Conservation (phyloP, 2,797 vertebrate species). For the Atherinosoma microstoma region DNA sequence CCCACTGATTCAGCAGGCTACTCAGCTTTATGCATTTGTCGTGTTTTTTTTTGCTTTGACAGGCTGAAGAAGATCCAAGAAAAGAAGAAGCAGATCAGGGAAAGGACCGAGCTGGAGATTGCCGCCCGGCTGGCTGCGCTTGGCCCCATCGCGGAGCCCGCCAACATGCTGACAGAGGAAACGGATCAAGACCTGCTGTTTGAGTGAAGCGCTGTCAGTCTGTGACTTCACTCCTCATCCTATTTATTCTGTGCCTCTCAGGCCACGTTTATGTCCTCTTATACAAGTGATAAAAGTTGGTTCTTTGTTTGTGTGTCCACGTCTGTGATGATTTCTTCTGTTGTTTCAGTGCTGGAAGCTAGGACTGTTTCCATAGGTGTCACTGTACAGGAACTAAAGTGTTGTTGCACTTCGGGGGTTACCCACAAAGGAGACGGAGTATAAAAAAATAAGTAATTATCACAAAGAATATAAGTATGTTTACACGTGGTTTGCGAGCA, state of each 20-base stretch:
- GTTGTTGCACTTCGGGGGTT: slow-evolving; percentile 21
- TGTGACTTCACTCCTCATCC: slow-evolving; percentile 14
- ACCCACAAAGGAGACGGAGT: slow-evolving; percentile 10
- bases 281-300: slow-evolving; percentile 52
- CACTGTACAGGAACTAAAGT: slow-evolving; percentile 46
- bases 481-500: slow-evolving; percentile 44
- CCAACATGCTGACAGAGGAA: slow-evolving; percentile 93
- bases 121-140: slow-evolving; percentile 83
- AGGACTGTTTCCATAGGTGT: slow-evolving; percentile 33
- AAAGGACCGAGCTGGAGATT: slow-evolving; percentile 90
- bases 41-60: background rate
- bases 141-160: slow-evolving; percentile 87
- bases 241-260: slow-evolving; percentile 84
- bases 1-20: background rate
- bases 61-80: slow-evolving; percentile 99
- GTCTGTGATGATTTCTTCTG: slow-evolving; percentile 68
- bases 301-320: slow-evolving; percentile 51
- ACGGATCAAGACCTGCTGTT: slow-evolving; percentile 96
- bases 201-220: slow-evolving; percentile 80
- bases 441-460: slow-evolving; percentile 19
- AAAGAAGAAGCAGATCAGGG: slow-evolving; percentile 96
- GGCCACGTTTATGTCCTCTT: slow-evolving; percentile 63
- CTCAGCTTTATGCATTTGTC: background rate
- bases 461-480: slow-evolving; percentile 30
- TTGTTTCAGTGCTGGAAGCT: slow-evolving; percentile 55